phyloP scores from a whole-genome alignment of 2,888 invertebrate genomes.

The Folsomia manolachei region DNA sequence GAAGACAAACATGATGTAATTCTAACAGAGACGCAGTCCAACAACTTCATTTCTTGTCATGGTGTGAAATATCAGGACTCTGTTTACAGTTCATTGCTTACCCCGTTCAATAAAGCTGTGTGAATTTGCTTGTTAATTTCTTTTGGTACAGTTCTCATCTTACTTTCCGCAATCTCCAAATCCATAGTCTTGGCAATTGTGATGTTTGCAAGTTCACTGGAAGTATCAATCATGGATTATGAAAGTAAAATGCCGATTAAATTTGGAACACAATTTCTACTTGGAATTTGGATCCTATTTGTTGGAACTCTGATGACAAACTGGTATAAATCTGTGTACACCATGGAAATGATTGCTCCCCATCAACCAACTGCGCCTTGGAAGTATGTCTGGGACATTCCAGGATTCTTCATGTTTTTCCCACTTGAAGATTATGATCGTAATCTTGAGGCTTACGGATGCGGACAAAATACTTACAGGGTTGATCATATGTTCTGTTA shows the following conservation, averaged over 20 bases:
- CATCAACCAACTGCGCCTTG: background rate
- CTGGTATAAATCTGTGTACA: too few relatives aligned
- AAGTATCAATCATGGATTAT: too few relatives aligned
- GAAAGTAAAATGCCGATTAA: background rate
- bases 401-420: background rate
- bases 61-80: background rate
- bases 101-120: background rate
- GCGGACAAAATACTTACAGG: too few relatives aligned
- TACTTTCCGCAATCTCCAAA: background rate
- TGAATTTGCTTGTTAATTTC: background rate
- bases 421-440: background rate
- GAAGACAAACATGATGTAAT: too few relatives aligned
- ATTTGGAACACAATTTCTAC: background rate
- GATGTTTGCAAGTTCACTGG: background rate
- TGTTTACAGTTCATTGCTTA: background rate
- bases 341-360: background rate
- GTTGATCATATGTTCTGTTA: too few relatives aligned
- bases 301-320: background rate
- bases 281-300: background rate
- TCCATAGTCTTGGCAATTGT: background rate
- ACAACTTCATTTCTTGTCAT: background rate
- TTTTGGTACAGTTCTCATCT: background rate
- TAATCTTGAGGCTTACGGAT: background rate
- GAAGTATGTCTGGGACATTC: background rate
- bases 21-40: background rate